Conservation (phyloP, 1,140 invertebrate genomes). For the Micrasema longulum region DNA sequence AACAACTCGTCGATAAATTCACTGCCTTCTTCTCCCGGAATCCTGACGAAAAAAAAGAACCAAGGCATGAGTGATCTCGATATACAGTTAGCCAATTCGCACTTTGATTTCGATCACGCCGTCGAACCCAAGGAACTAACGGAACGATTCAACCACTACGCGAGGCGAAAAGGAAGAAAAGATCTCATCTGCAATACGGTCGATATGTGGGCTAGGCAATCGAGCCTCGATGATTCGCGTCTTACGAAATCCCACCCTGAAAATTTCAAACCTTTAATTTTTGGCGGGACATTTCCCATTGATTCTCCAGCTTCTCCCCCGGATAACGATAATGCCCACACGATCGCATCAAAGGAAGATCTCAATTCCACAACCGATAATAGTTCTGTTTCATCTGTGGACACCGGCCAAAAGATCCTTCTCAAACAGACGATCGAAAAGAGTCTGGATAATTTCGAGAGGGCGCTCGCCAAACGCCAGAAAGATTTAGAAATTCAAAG, state of each 20-base stretch:
- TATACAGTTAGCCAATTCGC: slow-evolving; percentile 59
- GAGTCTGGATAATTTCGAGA: slow-evolving; percentile 60
- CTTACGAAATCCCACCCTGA: slow-evolving; percentile 52
- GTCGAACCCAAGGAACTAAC: slow-evolving; percentile 10
- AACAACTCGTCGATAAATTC: slow-evolving; percentile 50
- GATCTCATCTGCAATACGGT: slow-evolving; percentile 73
- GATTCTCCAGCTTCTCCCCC: slow-evolving; percentile 72
- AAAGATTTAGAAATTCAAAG: slow-evolving; percentile 42
- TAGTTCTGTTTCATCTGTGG: slow-evolving; percentile 30
- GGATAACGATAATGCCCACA: slow-evolving; percentile 52
- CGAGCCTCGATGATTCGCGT: slow-evolving; percentile 44
- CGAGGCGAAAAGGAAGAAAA: slow-evolving; percentile 57
- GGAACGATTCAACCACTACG: slow-evolving; percentile 50
- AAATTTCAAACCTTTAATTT: slow-evolving; percentile 75
- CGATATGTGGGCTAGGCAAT: slow-evolving; percentile 68
- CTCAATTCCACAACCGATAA: slow-evolving; percentile 41
- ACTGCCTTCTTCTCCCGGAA: slow-evolving; percentile 47
- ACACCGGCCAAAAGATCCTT: slow-evolving; percentile 30
- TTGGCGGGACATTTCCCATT: slow-evolving; percentile 85
- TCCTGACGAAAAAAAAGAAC: slow-evolving; percentile 13
- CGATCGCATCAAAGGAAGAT: slow-evolving; percentile 42
- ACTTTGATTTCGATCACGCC: slow-evolving; percentile 32
- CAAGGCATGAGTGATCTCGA: slow-evolving; percentile 61
- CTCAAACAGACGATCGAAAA: slow-evolving; percentile 58
- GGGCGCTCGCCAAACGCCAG: slow-evolving; percentile 54